Conservation (phyloP, 2,113 vertebrate genomes). For the Corythoichthys haematopterus region DNA sequence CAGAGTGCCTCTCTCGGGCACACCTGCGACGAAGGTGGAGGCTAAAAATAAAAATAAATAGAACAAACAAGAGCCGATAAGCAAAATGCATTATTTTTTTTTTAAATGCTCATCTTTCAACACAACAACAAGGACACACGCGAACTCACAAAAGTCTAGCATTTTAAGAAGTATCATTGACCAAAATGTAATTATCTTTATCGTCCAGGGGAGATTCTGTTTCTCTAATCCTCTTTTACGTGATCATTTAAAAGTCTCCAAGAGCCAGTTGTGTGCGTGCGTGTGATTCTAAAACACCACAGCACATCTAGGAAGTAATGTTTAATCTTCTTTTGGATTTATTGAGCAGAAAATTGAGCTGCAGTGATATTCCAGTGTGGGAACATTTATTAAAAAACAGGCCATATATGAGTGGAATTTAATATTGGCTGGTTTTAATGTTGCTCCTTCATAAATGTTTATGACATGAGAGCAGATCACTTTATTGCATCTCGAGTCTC, state of each 20-base stretch:
- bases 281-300: conserved; percentile 1
- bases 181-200: conserved; percentile 12
- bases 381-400: conserved; percentile 16
- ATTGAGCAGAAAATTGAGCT: conserved; percentile 15
- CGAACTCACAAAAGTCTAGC: neutral
- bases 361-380: conserved; percentile 5
- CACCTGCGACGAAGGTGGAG: neutral
- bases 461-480: conserved; percentile 9
- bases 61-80: conserved; percentile 2
- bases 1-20: conserved; percentile 19
- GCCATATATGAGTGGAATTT: conserved; percentile 20
- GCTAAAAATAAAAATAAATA: neutral
- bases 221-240: neutral
- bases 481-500: conserved; percentile 6
- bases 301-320: conserved; percentile 3
- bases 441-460: conserved; percentile 14
- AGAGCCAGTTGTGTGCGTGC: neutral
- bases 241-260: conserved; percentile 4
- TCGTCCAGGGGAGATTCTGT: neutral
- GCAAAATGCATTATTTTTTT: conserved; percentile 11
- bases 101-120: neutral
- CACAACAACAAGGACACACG: neutral
- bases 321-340: conserved; percentile 22
- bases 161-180: neutral
- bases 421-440: conserved; percentile 25